These are phyloP conservation scores for Arbacia lixula DNA, from an alignment of 53 echinoderm and acorn worm species.

Conservation along the genomic window DNA sequence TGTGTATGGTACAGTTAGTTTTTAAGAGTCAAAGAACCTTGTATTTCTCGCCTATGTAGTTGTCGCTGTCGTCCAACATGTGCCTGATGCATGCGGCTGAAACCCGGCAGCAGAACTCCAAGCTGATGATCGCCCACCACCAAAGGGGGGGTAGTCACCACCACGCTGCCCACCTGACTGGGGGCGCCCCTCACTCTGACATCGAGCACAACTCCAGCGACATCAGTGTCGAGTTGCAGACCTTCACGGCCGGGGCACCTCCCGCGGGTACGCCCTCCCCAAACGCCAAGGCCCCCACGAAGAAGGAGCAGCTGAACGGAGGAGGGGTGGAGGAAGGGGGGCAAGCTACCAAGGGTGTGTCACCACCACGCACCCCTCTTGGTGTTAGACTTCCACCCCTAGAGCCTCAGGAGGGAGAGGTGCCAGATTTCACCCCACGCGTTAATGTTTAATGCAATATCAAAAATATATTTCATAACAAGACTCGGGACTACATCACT, in stretches of 20 bases:
- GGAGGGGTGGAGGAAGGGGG: background rate
- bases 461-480: no score
- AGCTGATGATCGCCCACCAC: slow-evolving; percentile 23
- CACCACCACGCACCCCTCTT: slow-evolving; percentile 18
- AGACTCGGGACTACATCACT: no score
- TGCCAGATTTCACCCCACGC: background rate
- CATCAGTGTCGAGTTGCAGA: background rate
- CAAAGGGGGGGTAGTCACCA: slow-evolving; percentile 3
- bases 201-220: background rate
- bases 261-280: background rate
- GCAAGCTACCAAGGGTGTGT: background rate
- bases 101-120: slow-evolving; percentile 40
- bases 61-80: slow-evolving; percentile 46
- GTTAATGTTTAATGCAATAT: slow-evolving; percentile 19
- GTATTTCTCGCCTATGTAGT: background rate
- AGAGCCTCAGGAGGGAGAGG: background rate
- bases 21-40: no score
- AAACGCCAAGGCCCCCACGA: slow-evolving; percentile 17
- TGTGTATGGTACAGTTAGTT: no score
- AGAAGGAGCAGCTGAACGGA: background rate
- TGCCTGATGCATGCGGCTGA: slow-evolving; percentile 65
- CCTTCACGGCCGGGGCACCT: background rate
- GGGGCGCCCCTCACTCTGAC: no score
- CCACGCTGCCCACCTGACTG: background rate
- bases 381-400: background rate